phyloP scores from a whole-genome alignment of 1,140 invertebrate species.

The Atta texana region DNA sequence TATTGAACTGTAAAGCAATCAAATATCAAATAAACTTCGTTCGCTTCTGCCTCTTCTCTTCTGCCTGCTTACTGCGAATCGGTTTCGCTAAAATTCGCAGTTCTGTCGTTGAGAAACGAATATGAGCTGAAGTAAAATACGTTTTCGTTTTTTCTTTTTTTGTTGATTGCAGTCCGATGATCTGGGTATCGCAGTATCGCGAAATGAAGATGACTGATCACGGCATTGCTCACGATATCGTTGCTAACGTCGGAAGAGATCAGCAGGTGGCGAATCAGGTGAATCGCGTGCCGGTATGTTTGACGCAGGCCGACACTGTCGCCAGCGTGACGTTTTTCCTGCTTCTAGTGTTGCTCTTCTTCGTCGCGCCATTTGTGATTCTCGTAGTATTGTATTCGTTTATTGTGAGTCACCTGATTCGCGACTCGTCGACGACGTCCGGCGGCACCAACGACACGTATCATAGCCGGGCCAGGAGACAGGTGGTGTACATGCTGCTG shows the following conservation, averaged over 20 bases:
- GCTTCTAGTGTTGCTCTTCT: slow-evolving; percentile 90
- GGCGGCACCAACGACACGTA: slow-evolving; percentile 88
- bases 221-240: slow-evolving; percentile 18
- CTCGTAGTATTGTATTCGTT: slow-evolving; percentile 92
- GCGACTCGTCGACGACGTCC: slow-evolving; percentile 88
- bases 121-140: neutral
- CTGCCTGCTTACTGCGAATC: slow-evolving; percentile 8
- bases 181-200: slow-evolving; percentile 82
- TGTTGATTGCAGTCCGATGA: slow-evolving; percentile 83
- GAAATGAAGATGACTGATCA: slow-evolving; percentile 75
- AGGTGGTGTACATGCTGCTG: slow-evolving; percentile 93
- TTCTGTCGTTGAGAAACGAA: neutral
- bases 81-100: neutral
- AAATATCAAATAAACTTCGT: neutral
- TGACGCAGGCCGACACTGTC: slow-evolving; percentile 89
- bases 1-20: neutral
- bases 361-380: slow-evolving; percentile 91
- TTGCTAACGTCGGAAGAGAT: slow-evolving; percentile 83
- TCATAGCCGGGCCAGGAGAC: slow-evolving; percentile 88
- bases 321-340: slow-evolving; percentile 92
- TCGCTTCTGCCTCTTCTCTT: slow-evolving; percentile 38
- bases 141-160: slow-evolving; percentile 46
- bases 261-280: slow-evolving; percentile 85
- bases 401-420: slow-evolving; percentile 92
- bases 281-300: slow-evolving; percentile 88